Percentiles rank a stretch among this genome's conserved stretches.
Evolutionary conservation across 2,113 vertebrate genomes (phyloP).

Genomic region (Quiscalus mexicanus): DNA sequence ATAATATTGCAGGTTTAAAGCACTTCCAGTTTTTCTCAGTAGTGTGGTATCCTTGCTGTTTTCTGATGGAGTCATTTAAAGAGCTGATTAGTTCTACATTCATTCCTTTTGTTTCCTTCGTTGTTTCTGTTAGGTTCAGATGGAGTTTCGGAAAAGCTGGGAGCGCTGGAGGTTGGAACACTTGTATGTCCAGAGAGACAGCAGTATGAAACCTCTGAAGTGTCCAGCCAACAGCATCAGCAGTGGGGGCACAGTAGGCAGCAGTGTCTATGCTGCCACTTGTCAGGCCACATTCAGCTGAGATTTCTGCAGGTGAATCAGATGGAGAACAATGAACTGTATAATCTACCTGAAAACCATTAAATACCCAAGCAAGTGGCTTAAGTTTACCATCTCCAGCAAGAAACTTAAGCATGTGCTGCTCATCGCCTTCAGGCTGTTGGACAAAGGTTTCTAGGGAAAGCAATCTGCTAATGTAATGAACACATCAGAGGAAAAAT

Average conservation of each 20-base stretch:
- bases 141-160: constrained; percentile 82
- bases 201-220: constrained; percentile 81
- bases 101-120: constrained; percentile 18
- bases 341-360: constrained; percentile 6
- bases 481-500: constrained; percentile 54
- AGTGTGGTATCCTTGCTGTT: neutral
- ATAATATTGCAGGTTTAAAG: constrained; percentile 33
- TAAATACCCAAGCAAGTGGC: constrained; percentile 27
- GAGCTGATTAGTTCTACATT: neutral
- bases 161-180: constrained; percentile 79
- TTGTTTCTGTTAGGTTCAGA: constrained; percentile 74
- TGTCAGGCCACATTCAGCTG: constrained; percentile 76
- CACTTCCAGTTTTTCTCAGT: constrained; percentile 48
- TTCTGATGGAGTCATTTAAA: constrained; percentile 43
- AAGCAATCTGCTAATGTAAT: constrained; percentile 73
- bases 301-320: constrained; percentile 14
- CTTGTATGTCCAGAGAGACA: constrained; percentile 74
- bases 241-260: constrained; percentile 72
- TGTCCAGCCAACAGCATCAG: constrained; percentile 79
- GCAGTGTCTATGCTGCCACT: constrained; percentile 73
- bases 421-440: constrained; percentile 56
- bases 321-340: constrained; percentile 13
- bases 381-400: constrained; percentile 23
- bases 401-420: constrained; percentile 31
- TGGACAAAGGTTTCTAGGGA: constrained; percentile 62